A percentile compares a stretch with the other conserved stretches of the same genome.
Conservation (phyloP, 2,113 vertebrate species). For the Rhinoderma darwinii region DNA sequence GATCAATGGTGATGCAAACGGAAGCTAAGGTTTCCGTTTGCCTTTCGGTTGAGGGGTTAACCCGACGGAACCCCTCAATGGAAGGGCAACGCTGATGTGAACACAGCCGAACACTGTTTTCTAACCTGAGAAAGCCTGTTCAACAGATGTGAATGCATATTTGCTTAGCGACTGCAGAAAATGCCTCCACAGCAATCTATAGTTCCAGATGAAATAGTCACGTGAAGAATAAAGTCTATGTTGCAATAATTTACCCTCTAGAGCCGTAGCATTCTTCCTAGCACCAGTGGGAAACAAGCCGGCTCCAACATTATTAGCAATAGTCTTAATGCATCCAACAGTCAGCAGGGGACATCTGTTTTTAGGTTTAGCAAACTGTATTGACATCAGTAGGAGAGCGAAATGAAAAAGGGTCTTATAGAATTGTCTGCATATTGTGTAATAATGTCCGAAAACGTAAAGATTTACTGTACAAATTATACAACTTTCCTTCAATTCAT, state of each 20-base stretch:
- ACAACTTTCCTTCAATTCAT: background rate
- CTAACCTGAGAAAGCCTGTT: constrained; percentile 10
- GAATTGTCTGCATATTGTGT: background rate
- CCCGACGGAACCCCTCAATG: no score
- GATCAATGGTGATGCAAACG: no score
- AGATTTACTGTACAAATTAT: background rate
- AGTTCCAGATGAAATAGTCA: constrained; percentile 21
- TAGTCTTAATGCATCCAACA: constrained; percentile 45
- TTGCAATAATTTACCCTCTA: constrained; percentile 40
- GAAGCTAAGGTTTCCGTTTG: no score
- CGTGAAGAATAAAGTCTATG: constrained; percentile 3
- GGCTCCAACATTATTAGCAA: constrained; percentile 29
- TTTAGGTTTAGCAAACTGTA: constrained; percentile 45
- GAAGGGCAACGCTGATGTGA: no score
- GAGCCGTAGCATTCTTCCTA: constrained; percentile 12
- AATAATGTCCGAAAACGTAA: background rate
- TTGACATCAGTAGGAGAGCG: constrained; percentile 32
- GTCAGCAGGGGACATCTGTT: constrained; percentile 35
- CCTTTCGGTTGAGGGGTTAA: no score
- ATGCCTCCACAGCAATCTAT: constrained; percentile 25
- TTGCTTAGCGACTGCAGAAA: constrained; percentile 15
- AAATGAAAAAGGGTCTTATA: constrained; percentile 13
- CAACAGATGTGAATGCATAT: constrained; percentile 27
- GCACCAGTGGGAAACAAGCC: constrained; percentile 24
- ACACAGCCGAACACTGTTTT: constrained; percentile 48